phyloP scores from a whole-genome alignment of 2,113 vertebrate species.

The Triplophysa dalaica region DNA sequence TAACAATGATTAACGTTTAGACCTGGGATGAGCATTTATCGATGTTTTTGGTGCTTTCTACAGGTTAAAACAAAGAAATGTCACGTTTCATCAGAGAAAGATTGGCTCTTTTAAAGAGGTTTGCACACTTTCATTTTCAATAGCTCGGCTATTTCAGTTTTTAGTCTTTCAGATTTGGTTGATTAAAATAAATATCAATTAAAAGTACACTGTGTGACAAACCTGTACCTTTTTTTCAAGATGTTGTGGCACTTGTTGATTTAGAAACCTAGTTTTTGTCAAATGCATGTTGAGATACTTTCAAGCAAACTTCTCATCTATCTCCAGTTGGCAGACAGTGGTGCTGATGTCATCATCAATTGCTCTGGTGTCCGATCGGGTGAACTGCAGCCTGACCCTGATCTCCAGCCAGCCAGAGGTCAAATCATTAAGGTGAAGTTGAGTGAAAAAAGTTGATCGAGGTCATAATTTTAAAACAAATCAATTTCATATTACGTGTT shows the following conservation, averaged over 20 bases:
- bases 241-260: no score
- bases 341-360: conserved; percentile 86
- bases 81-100: conserved; percentile 85
- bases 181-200: no score
- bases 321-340: conserved; percentile 77
- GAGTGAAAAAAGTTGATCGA: not conserved
- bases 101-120: conserved; percentile 90
- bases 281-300: no score
- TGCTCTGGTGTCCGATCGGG: conserved; percentile 86
- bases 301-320: not conserved
- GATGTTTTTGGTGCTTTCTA: conserved; percentile 28
- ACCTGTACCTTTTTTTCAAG: no score
- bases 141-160: no score
- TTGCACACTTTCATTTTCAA: conserved; percentile 44
- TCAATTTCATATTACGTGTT: conserved; percentile 6
- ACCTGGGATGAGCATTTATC: not conserved
- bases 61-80: conserved; percentile 81
- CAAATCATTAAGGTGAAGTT: conserved; percentile 88
- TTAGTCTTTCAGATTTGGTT: no score
- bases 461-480: not conserved
- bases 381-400: conserved; percentile 81
- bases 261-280: not conserved
- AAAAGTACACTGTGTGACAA: no score
- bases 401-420: conserved; percentile 85
- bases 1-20: not conserved